Evolutionary conservation across 2,888 invertebrate genomes (phyloP).

Genomic region (Altica lythri): DNA sequence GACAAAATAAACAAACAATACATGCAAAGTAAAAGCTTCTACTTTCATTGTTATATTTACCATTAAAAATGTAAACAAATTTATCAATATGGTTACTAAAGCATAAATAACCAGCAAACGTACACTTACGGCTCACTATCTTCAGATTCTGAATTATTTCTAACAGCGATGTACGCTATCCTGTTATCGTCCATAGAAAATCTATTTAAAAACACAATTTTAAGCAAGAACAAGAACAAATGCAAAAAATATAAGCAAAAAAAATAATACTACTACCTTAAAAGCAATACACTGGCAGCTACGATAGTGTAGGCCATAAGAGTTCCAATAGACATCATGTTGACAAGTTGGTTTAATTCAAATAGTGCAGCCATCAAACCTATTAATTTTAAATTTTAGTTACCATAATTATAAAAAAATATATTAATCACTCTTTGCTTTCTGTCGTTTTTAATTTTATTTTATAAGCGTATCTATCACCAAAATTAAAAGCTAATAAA

Average conservation of each 20-base stretch:
- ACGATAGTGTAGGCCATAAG: conserved; percentile 77
- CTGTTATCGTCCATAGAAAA: conserved; percentile 46
- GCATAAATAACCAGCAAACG: conserved; percentile 26
- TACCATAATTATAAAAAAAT: too few relatives aligned
- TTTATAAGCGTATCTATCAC: too few relatives aligned
- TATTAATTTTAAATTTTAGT: too few relatives aligned
- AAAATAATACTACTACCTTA: conserved; percentile 60
- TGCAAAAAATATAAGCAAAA: conserved; percentile 11
- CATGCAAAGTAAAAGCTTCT: too few relatives aligned
- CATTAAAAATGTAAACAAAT: too few relatives aligned
- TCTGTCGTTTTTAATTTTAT: too few relatives aligned
- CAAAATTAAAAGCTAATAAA: not conserved
- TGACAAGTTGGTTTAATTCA: conserved; percentile 71
- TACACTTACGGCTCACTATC: conserved; percentile 47
- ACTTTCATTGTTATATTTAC: too few relatives aligned
- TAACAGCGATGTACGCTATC: conserved; percentile 38
- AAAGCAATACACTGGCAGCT: conserved; percentile 72
- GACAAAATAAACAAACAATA: too few relatives aligned
- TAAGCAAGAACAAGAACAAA: conserved; percentile 28
- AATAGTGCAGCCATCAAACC: conserved; percentile 71
- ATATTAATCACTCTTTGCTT: too few relatives aligned
- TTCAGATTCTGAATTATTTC: conserved; percentile 44
- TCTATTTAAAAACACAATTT: conserved; percentile 40
- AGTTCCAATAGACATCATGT: conserved; percentile 82
- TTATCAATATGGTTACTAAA: too few relatives aligned